These are phyloP conservation scores for Epinotia demarniana DNA, from an alignment of 2,888 invertebrate species.

Conservation along the genomic window DNA sequence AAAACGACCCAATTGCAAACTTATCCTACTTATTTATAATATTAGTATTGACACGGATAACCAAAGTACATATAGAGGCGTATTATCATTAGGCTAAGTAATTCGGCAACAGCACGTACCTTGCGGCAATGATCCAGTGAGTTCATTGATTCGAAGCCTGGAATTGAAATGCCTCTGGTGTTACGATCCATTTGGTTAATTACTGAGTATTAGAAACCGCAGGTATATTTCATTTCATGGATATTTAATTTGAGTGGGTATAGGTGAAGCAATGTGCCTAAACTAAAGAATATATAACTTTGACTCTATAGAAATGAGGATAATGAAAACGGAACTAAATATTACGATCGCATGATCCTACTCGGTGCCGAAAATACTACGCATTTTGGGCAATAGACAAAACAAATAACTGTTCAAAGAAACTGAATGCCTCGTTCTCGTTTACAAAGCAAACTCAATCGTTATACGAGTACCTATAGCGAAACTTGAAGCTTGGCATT, in stretches of 20 bases:
- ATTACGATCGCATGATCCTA: neutral
- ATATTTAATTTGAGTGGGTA: neutral
- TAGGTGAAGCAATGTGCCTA: no score
- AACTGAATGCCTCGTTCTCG: slow-evolving; percentile 22
- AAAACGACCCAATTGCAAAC: no score
- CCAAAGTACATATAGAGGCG: neutral
- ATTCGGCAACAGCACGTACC: slow-evolving; percentile 14
- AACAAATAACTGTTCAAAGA: slow-evolving; percentile 30
- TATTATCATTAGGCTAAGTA: slow-evolving; percentile 28
- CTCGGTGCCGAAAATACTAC: neutral
- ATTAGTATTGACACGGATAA: neutral
- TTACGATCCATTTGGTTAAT: slow-evolving; percentile 38
- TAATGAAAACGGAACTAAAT: neutral
- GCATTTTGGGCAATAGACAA: neutral
- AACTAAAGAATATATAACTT: no score
- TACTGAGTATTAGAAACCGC: slow-evolving; percentile 1
- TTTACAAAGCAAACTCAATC: slow-evolving; percentile 39
- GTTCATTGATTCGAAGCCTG: slow-evolving; percentile 22
- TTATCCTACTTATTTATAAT: neutral
- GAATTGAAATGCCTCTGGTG: slow-evolving; percentile 13
- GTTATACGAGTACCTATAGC: slow-evolving; percentile 9
- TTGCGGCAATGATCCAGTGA: slow-evolving; percentile 20
- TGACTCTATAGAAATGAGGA: neutral
- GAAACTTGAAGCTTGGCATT: slow-evolving; percentile 15
- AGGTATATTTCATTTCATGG: neutral